phyloP scores from a whole-genome alignment of 1,140 invertebrate species.

The Magallana gigas region DNA sequence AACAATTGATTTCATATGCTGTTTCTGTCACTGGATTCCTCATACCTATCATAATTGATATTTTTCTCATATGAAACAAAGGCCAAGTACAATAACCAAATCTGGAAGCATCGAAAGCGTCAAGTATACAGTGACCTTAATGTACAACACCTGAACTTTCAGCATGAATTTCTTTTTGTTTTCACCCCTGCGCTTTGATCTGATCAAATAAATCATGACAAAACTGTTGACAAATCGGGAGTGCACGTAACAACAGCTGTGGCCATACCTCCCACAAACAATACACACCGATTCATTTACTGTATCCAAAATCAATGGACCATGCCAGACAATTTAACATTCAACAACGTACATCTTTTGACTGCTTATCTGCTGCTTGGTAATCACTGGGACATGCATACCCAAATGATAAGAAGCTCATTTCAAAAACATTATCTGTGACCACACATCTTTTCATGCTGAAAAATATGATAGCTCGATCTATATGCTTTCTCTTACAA shows the following conservation, averaged over 20 bases:
- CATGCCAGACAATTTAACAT: not conserved
- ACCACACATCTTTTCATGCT: not conserved
- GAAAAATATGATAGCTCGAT: no score
- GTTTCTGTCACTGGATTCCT: no score
- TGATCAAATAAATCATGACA: constrained; percentile 15
- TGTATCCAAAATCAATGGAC: constrained; percentile 12
- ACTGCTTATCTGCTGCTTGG: not conserved
- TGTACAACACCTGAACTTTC: no score
- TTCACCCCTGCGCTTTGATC: not conserved
- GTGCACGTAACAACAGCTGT: not conserved
- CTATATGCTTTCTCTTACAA: no score
- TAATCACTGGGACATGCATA: not conserved
- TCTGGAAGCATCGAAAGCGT: no score
- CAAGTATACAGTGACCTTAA: no score
- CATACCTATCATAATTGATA: no score
- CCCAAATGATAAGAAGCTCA: not conserved
- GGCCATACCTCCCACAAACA: constrained; percentile 1
- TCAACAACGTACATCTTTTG: not conserved
- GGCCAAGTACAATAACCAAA: no score
- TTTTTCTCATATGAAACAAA: no score
- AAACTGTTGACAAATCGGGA: not conserved
- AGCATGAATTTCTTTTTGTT: no score
- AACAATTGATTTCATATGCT: no score
- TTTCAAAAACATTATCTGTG: not conserved
- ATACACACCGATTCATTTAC: not conserved